phyloP scores from a whole-genome alignment of 2,113 vertebrate species.

The Zosterops lateralis region DNA sequence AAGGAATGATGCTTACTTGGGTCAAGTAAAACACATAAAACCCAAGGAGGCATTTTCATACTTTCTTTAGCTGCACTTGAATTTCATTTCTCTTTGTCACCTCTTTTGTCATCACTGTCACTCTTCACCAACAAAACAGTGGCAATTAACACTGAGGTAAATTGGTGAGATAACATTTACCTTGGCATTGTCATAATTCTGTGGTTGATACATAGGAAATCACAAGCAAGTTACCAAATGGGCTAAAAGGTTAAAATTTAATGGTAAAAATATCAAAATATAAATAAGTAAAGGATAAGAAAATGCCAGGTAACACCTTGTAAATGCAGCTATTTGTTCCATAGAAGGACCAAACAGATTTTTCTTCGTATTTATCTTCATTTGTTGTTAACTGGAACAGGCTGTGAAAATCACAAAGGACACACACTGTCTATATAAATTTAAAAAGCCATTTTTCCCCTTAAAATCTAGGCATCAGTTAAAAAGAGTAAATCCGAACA shows the following conservation, averaged over 20 bases:
- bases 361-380: conserved; percentile 65
- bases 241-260: conserved; percentile 9
- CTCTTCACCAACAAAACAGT: background rate
- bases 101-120: conserved; percentile 14
- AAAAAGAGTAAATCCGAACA: conserved; percentile 61
- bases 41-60: conserved; percentile 23
- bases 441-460: conserved; percentile 66
- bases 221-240: conserved; percentile 31
- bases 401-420: conserved; percentile 64
- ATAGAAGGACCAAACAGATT: background rate
- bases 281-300: background rate
- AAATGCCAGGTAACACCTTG: background rate
- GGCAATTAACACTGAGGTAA: conserved; percentile 39
- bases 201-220: background rate
- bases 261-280: conserved; percentile 23
- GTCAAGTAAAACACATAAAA: conserved; percentile 42
- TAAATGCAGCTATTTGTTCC: background rate
- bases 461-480: conserved; percentile 53
- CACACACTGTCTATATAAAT: conserved; percentile 67
- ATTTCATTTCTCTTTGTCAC: conserved; percentile 26
- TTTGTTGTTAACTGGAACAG: conserved; percentile 64
- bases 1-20: background rate
- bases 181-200: background rate
- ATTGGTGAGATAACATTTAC: conserved; percentile 24
- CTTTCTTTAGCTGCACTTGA: conserved; percentile 36